Percentiles rank a stretch among this genome's conserved stretches.
Conservation (phyloP, 2,797 vertebrate species). For the Muscicapa comitata region DNA sequence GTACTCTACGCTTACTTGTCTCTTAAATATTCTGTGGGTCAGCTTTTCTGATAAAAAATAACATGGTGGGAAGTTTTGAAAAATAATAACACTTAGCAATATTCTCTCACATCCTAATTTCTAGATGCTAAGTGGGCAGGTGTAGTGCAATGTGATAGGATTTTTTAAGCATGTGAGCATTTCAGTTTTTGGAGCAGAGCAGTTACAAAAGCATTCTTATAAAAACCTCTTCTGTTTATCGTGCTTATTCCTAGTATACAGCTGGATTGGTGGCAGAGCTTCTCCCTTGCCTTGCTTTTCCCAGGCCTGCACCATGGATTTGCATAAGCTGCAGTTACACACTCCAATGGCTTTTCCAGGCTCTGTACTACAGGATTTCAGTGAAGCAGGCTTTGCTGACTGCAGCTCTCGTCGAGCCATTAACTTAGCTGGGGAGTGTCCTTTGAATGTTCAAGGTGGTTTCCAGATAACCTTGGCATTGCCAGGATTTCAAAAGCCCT, state of each 20-base stretch:
- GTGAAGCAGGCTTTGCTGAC: not conserved
- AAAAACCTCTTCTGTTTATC: not conserved
- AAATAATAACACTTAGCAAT: not conserved
- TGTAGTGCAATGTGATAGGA: not conserved
- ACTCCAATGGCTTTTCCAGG: not conserved
- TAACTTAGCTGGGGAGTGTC: not conserved
- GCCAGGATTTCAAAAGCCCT: not conserved
- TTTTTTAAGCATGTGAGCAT: not conserved
- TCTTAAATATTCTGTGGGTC: not conserved
- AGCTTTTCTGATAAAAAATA: not conserved
- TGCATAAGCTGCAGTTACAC: not conserved
- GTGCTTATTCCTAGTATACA: not conserved
- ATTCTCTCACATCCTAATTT: not conserved
- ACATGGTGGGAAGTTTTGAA: rapidly evolving
- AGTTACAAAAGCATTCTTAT: not conserved
- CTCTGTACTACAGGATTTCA: not conserved
- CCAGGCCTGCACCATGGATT: not conserved
- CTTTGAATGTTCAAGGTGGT: not conserved
- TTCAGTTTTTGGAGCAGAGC: not conserved
- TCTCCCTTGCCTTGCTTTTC: not conserved
- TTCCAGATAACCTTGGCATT: not conserved
- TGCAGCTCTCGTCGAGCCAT: not conserved
- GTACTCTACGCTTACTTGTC: rapidly evolving
- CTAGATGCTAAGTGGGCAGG: not conserved
- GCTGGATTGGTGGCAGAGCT: not conserved